Base-by-base conservation (phyloP, 2,797 vertebrate species). In the Chaunax sp. region DNA sequence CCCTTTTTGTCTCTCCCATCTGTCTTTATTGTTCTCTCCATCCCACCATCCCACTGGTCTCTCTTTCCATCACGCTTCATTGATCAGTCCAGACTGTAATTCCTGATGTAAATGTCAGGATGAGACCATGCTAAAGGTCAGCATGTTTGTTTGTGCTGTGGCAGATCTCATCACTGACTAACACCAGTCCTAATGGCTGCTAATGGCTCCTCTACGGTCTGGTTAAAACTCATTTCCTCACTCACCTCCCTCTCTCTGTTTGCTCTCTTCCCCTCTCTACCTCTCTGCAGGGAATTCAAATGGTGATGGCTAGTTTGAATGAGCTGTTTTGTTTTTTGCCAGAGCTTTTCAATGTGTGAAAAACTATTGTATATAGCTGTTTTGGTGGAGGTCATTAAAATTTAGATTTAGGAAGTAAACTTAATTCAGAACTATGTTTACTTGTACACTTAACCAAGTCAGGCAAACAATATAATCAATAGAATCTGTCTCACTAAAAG, bases 91-190 rank as follows among this genome's bases (percentile, higher is more conserved):
- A 53, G 82, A 78, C 77, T 68, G 74, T 85, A 78, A 79, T 79
- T 85, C 75, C 63, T 69, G 82, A 61, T 81, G 79, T 89, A 92
- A 92, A 93, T 92, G 90, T 90, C 91, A 90, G 64, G n/a, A 26
- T 83, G 81, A 81, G 77, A 81, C 85, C 86, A 73, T 78, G 69
- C 46, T 83, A 92, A 93, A 94, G 92, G 92, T 93, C 91, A 84
- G 66, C 50, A 13, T 90, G 87, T 93, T 92, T 92, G 86, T 91
- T 90, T 90, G 85, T 68, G 77, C 81, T 61, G 71, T 72, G 76
- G 77, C 81, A 81, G 80, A 87, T 90, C 87, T 89, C 85, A 86
- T 90, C 87, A 81, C 78, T 80, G 86, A 84, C 86, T 75, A 87
- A 89, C 85, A 88, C 75, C 72, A 71, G 75, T 64, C 62, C 78